Evolutionary conservation across 2,888 invertebrate species (phyloP).

Genomic region (Zootermopsis nevadensis): DNA sequence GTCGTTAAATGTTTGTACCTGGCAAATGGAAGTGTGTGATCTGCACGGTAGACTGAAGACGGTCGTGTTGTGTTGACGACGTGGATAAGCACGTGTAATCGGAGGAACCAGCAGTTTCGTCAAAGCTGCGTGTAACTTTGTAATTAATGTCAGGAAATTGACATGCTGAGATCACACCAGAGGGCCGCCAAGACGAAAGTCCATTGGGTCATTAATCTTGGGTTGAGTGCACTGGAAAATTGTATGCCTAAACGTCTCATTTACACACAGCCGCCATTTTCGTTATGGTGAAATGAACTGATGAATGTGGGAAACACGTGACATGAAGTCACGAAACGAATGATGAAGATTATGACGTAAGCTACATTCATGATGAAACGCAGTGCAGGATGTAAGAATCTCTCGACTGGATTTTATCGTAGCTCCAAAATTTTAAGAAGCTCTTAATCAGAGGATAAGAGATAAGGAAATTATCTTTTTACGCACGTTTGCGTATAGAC

Average conservation of each 20-base stretch:
- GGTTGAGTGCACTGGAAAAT: constrained; percentile 24
- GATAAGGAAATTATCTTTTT: background rate
- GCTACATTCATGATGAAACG: constrained; percentile 25
- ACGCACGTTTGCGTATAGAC: background rate
- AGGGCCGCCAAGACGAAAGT: background rate
- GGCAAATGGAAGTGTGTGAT: no score
- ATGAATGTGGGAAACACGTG: background rate
- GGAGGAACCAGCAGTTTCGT: constrained; percentile 39
- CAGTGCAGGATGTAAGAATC: background rate
- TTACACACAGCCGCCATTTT: no score
- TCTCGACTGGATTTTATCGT: background rate
- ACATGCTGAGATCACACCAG: constrained; percentile 15
- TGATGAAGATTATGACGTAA: background rate
- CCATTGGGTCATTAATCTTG: constrained; percentile 33
- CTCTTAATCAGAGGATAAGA: no score
- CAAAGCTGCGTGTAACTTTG: constrained; percentile 25
- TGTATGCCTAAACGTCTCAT: no score
- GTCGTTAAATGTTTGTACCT: no score
- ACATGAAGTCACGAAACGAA: background rate
- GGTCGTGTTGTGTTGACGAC: background rate
- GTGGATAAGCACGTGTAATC: constrained; percentile 41
- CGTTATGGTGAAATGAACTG: background rate
- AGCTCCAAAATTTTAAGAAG: background rate
- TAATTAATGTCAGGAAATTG: constrained; percentile 43
- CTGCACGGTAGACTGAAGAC: no score